Evolutionary conservation across 1,140 invertebrate species (phyloP).

Genomic region (Hylaeus volcanicus): DNA sequence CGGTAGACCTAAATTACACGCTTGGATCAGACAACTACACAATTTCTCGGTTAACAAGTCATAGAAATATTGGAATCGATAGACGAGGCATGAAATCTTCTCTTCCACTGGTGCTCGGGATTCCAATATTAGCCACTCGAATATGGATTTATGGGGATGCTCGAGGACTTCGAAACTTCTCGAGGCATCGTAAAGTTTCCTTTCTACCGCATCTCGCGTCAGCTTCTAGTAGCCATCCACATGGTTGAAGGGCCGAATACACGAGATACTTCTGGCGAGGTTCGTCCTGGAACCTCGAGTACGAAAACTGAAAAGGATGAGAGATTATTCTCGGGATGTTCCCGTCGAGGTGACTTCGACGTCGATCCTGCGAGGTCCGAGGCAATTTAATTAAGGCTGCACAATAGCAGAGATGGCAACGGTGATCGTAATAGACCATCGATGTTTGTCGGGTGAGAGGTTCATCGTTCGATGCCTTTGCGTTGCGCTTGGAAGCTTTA

Average conservation of each 20-base stretch:
- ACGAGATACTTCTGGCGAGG: background rate
- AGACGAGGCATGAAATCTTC: background rate
- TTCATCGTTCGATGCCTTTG: constrained; percentile 50
- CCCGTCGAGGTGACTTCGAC: background rate
- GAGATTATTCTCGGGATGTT: background rate
- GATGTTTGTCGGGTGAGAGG: constrained; percentile 21
- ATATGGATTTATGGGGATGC: constrained; percentile 13
- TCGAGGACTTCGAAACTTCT: constrained; percentile 1
- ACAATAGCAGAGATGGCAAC: constrained; percentile 56
- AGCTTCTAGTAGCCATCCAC: background rate
- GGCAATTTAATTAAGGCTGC: constrained; percentile 72
- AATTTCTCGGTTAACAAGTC: background rate
- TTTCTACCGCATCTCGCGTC: background rate
- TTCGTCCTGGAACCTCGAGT: background rate
- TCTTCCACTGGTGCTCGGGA: background rate
- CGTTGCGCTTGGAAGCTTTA: constrained; percentile 35
- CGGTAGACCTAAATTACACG: no score
- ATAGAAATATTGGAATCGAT: background rate
- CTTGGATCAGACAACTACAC: no score
- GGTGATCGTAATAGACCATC: constrained; percentile 62
- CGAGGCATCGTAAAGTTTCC: constrained; percentile 19
- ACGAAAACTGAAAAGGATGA: background rate
- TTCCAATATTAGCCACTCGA: constrained; percentile 1
- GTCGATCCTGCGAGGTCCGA: constrained; percentile 25
- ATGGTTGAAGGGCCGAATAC: background rate